phyloP scores from a whole-genome alignment of 2,113 vertebrate genomes.

The Rhinogobius similis region DNA sequence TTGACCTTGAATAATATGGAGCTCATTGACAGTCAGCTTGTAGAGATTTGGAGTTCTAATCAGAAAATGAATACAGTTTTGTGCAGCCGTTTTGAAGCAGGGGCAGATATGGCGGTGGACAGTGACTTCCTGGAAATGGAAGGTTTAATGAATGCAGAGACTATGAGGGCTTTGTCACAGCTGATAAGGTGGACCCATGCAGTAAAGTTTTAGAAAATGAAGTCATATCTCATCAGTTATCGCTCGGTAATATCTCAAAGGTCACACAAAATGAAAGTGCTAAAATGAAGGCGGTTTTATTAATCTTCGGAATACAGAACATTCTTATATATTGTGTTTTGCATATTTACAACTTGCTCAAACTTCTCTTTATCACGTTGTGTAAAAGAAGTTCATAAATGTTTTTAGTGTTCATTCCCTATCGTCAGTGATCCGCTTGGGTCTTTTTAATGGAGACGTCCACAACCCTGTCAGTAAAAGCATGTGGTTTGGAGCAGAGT shows the following conservation, averaged over 20 bases:
- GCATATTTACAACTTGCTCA: neutral
- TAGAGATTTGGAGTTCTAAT: constrained; percentile 34
- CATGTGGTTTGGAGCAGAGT: too few relatives aligned
- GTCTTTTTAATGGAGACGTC: too few relatives aligned
- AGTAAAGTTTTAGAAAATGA: neutral
- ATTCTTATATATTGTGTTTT: neutral
- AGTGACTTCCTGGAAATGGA: constrained; percentile 36
- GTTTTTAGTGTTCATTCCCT: neutral
- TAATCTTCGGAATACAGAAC: neutral
- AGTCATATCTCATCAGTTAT: constrained; percentile 1
- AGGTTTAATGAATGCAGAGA: constrained; percentile 49
- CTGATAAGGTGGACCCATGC: constrained; percentile 26
- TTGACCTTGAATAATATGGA: constrained; percentile 7
- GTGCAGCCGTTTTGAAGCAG: constrained; percentile 23
- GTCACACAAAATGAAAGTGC: neutral
- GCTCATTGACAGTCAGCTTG: constrained; percentile 16
- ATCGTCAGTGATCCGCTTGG: too few relatives aligned
- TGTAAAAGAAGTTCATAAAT: neutral
- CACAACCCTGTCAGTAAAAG: too few relatives aligned
- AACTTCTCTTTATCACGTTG: neutral
- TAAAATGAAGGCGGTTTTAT: neutral
- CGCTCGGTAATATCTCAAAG: neutral
- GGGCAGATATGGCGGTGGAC: constrained; percentile 21
- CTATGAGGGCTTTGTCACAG: constrained; percentile 10
- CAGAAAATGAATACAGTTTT: constrained; percentile 19